Conservation (phyloP, 2,888 invertebrate genomes). For the Agriopis marginaria region DNA sequence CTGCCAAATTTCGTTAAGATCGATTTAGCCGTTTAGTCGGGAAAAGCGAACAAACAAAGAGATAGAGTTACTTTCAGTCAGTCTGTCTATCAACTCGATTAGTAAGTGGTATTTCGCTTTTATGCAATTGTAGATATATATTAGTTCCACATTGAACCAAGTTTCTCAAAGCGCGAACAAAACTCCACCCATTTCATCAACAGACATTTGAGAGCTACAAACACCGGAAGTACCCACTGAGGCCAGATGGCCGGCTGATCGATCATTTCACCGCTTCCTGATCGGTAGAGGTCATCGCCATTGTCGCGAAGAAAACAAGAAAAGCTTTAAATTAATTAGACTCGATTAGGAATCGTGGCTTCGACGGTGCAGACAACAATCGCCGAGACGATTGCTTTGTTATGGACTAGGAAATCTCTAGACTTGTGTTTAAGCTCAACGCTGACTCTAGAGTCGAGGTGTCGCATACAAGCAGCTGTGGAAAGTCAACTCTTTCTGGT, state of each 20-base stretch:
- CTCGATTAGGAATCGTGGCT: constrained; percentile 30
- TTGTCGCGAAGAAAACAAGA: constrained; percentile 42
- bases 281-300: constrained; percentile 36
- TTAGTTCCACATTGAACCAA: constrained; percentile 1
- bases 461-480: too few relatives aligned
- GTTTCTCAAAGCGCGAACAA: background rate
- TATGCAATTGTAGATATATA: background rate
- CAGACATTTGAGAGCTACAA: constrained; percentile 28
- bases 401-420: constrained; percentile 15
- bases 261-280: constrained; percentile 46
- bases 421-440: background rate
- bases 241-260: constrained; percentile 39
- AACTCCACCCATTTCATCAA: constrained; percentile 12
- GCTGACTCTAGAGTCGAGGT: too few relatives aligned
- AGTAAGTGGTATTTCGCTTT: background rate
- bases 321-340: constrained; percentile 40
- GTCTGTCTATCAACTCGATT: too few relatives aligned
- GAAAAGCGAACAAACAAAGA: too few relatives aligned
- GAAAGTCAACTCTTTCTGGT: too few relatives aligned
- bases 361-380: constrained; percentile 7
- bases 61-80: too few relatives aligned
- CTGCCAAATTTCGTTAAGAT: too few relatives aligned
- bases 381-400: constrained; percentile 17
- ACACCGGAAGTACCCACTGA: constrained; percentile 34
- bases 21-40: too few relatives aligned